Evolutionary conservation across 2,888 invertebrate genomes (phyloP), one percentile per base, ranked within the genome.

Genomic region (Magallana nippona): DNA sequence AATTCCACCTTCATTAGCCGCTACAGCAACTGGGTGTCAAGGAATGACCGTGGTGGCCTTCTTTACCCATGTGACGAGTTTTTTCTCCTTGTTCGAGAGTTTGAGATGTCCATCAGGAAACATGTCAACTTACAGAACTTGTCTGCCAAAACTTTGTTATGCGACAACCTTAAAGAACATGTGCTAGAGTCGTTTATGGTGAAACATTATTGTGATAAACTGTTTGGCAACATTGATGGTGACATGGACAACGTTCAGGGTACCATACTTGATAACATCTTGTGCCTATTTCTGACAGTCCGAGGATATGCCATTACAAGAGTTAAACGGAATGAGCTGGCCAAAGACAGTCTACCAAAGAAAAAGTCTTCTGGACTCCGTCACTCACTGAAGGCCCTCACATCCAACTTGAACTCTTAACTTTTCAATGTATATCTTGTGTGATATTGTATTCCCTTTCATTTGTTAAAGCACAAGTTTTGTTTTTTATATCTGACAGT

Each of bases 121-220:
- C 27, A 22, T 13, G 44, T 78, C 11, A 44, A 78, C n/a, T 78
- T 78, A 8, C 10, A 78, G 2, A 78, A 55, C n/a, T n/a, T 55
- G 15, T n/a, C 27, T 17, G n/a, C 78, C 17, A n/a, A 15, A 13
- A n/a, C 78, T 1, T 78, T 78, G n/a, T 44, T 22, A n/a, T 19
- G 44, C 10, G n/a, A 44, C 32, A 15, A 5, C 2, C 10, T 82
- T 8, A 81, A 1, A 22, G 81, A 82, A 22, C 15, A 11, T 3
- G 57, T 78, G n/a, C 22, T 82, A 78, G 82, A 82, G 27, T 56
- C 78, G 1, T 78, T 82, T 27, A 82, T 78, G 77, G 77, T 82
- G 10, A 77, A 82, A 78, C 71, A 82, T 57, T 78, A 82, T 57
- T n/a, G 15, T 15, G 17, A 27, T 3, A 19, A 82, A 57, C 5